Conservation (phyloP, 2,797 vertebrate genomes). For the Amphiprion clarkii region DNA sequence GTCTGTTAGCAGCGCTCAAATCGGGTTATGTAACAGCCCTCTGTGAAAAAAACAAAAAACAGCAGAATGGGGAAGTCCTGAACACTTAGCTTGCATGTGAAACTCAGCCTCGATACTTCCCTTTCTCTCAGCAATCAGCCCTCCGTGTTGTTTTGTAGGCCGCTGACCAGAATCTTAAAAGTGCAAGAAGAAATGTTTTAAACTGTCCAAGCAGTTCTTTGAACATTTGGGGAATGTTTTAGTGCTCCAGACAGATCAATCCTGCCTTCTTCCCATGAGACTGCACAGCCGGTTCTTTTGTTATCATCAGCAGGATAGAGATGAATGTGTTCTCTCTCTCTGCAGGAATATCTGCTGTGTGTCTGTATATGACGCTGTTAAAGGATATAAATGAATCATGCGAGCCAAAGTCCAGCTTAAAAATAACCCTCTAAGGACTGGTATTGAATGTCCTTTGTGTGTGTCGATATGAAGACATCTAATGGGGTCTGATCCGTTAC, state of each 20-base stretch:
- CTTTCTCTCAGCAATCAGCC: conserved; percentile 58
- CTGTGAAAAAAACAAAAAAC: conserved; percentile 53
- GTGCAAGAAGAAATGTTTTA: conserved; percentile 35
- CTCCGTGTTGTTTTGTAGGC: conserved; percentile 19
- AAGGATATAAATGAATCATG: conserved; percentile 14
- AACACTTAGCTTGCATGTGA: conserved; percentile 58
- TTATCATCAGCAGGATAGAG: conserved; percentile 47
- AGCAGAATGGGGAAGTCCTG: conserved; percentile 65
- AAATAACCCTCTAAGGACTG: conserved; percentile 1
- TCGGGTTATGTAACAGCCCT: conserved; percentile 78
- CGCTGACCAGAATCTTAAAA: conserved; percentile 65
- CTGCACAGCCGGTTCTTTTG: conserved; percentile 33
- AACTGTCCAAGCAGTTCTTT: conserved; percentile 38
- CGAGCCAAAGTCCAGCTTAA: neutral
- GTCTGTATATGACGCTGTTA: neutral
- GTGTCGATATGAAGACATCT: conserved; percentile 41
- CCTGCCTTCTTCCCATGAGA: conserved; percentile 39
- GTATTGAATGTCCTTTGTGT: conserved; percentile 33
- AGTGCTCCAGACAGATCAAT: conserved; percentile 37
- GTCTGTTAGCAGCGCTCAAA: conserved; percentile 47
- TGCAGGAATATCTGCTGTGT: neutral
- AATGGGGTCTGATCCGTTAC: conserved; percentile 47
- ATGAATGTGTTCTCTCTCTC: conserved; percentile 15
- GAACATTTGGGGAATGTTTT: conserved; percentile 25
- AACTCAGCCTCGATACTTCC: conserved; percentile 64